phyloP scores from a whole-genome alignment of 2,888 invertebrate genomes.

The Hyposoter dolosus region DNA sequence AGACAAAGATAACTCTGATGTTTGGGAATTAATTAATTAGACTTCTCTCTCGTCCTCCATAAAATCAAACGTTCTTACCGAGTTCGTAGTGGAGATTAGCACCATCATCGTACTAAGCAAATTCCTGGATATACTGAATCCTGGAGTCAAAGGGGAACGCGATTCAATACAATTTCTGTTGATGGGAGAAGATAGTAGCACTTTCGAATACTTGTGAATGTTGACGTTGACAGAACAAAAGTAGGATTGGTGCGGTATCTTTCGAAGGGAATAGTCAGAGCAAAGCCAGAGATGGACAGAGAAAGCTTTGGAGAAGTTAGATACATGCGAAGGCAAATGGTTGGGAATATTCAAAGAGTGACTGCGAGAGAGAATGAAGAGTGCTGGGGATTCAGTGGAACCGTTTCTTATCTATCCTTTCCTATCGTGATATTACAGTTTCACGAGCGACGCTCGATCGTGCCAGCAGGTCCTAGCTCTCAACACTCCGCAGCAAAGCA shows the following conservation, averaged over 20 bases:
- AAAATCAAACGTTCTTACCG: conserved; percentile 18
- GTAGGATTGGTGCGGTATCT: conserved; percentile 82
- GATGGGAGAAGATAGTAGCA: conserved; percentile 60
- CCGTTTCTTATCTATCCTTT: conserved; percentile 51
- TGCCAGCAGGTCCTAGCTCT: conserved; percentile 3
- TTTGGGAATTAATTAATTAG: conserved; percentile 37
- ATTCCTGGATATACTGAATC: conserved; percentile 3
- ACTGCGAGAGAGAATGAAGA: conserved; percentile 6
- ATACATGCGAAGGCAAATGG: background rate
- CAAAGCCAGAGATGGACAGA: background rate
- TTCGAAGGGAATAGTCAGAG: conserved; percentile 46
- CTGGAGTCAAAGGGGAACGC: conserved; percentile 8
- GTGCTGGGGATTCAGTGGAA: background rate
- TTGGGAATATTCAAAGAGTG: conserved; percentile 7
- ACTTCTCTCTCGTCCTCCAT: background rate
- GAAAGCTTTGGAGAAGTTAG: background rate
- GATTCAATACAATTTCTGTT: conserved; percentile 9
- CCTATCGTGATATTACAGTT: conserved; percentile 27
- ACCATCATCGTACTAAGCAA: conserved; percentile 36
- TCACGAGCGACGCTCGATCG: conserved; percentile 13
- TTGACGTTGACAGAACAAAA: conserved; percentile 77
- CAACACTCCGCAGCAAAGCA: conserved; percentile 27
- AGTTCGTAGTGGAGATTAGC: conserved; percentile 34
- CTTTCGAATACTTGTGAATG: conserved; percentile 80
- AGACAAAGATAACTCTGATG: background rate